Evolutionary conservation across 2,113 vertebrate species (phyloP).

Genomic region (Crypturellus undulatus): DNA sequence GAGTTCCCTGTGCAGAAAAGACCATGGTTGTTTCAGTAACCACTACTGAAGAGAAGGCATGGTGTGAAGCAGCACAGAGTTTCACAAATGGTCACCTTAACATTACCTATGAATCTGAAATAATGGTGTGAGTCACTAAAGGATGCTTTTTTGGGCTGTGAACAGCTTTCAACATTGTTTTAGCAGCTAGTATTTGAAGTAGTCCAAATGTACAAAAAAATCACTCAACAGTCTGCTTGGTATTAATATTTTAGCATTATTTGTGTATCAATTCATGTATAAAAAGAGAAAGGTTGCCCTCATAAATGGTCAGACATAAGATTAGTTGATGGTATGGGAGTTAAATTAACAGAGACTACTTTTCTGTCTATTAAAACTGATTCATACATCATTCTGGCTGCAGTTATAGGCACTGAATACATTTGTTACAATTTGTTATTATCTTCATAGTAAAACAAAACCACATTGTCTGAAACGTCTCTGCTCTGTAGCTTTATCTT

Average conservation of each 20-base stretch:
- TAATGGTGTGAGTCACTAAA: neutral
- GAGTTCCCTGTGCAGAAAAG: conserved; percentile 81
- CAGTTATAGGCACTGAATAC: neutral
- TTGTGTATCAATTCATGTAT: neutral
- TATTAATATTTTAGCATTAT: neutral
- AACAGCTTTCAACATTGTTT: neutral
- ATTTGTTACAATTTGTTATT: neutral
- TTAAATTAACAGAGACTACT: neutral
- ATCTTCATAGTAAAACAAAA: neutral
- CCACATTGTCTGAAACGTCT: neutral
- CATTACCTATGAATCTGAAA: neutral
- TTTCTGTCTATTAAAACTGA: neutral
- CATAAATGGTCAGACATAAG: conserved; percentile 4
- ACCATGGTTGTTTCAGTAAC: neutral
- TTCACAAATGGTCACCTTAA: neutral
- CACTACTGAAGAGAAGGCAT: neutral
- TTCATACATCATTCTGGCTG: neutral
- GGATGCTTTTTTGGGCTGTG: neutral
- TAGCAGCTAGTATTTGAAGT: neutral
- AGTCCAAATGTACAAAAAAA: neutral
- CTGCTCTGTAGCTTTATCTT: neutral
- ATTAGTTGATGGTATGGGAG: conserved; percentile 48
- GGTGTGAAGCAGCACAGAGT: neutral
- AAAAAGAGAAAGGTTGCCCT: neutral
- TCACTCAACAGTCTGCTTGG: neutral